phyloP scores from a whole-genome alignment of 1,140 invertebrate species.

The Stenopsyche tienmushanensis region DNA sequence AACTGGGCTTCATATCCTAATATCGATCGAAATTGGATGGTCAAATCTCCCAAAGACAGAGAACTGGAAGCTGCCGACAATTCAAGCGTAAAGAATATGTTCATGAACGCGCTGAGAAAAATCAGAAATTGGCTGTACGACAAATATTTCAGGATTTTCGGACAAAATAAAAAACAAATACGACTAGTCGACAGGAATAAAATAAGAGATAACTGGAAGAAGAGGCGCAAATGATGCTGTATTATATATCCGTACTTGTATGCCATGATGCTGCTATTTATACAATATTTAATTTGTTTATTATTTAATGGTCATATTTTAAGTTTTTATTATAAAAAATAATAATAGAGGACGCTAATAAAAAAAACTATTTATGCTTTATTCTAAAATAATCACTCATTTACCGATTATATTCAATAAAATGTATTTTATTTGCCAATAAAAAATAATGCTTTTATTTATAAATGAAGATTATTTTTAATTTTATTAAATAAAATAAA shows the following conservation, averaged over 20 bases:
- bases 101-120: constrained; percentile 1
- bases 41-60: background rate
- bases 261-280: no score
- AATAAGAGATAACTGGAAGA: constrained; percentile 29
- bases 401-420: background rate
- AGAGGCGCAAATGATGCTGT: constrained; percentile 27
- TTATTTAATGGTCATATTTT: no score
- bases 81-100: constrained; percentile 15
- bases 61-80: background rate
- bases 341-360: no score
- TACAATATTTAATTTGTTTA: no score
- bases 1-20: constrained; percentile 24
- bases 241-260: no score
- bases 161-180: background rate
- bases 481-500: background rate
- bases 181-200: background rate
- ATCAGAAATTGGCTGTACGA: constrained; percentile 21
- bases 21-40: constrained; percentile 20
- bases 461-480: background rate
- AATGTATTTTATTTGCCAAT: background rate
- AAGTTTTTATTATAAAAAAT: no score
- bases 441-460: background rate
- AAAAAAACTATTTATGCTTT: background rate
- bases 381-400: background rate
- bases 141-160: constrained; percentile 10